Base-by-base conservation (phyloP, 2,888 invertebrate genomes). In the Ichneumon xanthorius region DNA sequence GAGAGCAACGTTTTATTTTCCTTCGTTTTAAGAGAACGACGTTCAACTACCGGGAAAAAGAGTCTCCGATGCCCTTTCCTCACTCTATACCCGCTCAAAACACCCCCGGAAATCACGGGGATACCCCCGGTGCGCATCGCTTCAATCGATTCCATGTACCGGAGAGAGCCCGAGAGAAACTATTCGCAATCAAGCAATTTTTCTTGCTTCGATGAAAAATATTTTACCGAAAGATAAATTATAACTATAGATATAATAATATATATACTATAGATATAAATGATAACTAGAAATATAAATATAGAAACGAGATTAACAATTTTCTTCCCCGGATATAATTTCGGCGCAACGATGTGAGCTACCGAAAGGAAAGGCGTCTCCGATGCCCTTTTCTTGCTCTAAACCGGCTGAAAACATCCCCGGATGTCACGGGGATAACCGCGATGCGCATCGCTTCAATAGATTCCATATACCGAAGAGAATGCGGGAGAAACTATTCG, bases 71-170 rank as follows among this genome's bases (percentile, higher is more conserved):
- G 45, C 72, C 53, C 73, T 67, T 68, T 75, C 70, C 19, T 70
- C 11, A 14, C 50, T 70, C 45, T 22, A 26, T 48, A 37, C 55
- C 65, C 70, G n/a, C 55, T 78, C 71, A 16, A 48, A 26, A 30
- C 11, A 68, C 70, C 48, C 14, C 55, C 82, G 68, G 77, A 84
- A 84, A 84, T 84, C 80, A 77, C 80, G 72, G 16, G 77, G 68
- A 78, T 77, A 45, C 77, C 77, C 84, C 63, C 70, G 55, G 63
- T 75, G 68, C 53, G 30, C 80, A 80, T 80, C 77, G 80, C 50
- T 73, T 53, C 77, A 63, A 84, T 77, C 84, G 84, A 80, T 81
- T 84, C 58, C 72, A 40, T 50, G 48, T 48, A 48, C 70, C 37
- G 14, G 50, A 26, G 61, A 19, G 75, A 33, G 19, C 55, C 48